Evolutionary conservation across 1,140 invertebrate species (phyloP), one percentile per base, ranked within the genome.

Genomic region (Bombus confusus): DNA sequence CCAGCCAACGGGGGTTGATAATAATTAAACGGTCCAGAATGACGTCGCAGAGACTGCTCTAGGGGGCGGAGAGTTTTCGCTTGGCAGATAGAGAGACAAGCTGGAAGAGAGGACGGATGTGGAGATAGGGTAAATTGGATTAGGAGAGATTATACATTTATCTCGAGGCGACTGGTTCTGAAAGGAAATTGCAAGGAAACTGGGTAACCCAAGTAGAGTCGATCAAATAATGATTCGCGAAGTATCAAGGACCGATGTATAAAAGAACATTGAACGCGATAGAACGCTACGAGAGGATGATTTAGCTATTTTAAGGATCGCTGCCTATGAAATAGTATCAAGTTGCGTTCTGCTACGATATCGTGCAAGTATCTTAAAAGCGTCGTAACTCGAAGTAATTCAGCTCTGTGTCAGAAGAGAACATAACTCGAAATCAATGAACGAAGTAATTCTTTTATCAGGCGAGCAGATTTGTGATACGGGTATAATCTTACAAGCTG

Each of bases 11-110:
- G 47, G 84, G 79, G 73, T 69, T 77, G 66, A 86, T 83, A 88
- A 86, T 86, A 88, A 88, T 86, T 83, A 78, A 88, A 88, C 83
- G 66, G 68, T 52, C 31, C n/a, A 28, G 47, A 73, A 76, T 57
- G 85, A 52, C 68, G 80, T 78, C 72, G 68, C 68, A 39, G 57
- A 77, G 47, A 57, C 57, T 39, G 41, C 6, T 39, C 9, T 22
- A 8, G 31, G 2, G n/a, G 31, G 15, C 28, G 37, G 31, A 31
- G 47, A 9, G 15, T 66, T 57, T 41, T 37, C 12, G 18, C 31
- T 76, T 28, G 62, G 39, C 72, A n/a, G 18, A 57, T 37, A 68
- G 41, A 62, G 74, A 69, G 64, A 18, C 41, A 59, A 22, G 37
- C 22, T 31, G 13, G 52, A 34, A 73, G 41, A 37, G 77, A 80